Base-by-base conservation (phyloP, 2,888 invertebrate species). In the Lutraria lutraria region DNA sequence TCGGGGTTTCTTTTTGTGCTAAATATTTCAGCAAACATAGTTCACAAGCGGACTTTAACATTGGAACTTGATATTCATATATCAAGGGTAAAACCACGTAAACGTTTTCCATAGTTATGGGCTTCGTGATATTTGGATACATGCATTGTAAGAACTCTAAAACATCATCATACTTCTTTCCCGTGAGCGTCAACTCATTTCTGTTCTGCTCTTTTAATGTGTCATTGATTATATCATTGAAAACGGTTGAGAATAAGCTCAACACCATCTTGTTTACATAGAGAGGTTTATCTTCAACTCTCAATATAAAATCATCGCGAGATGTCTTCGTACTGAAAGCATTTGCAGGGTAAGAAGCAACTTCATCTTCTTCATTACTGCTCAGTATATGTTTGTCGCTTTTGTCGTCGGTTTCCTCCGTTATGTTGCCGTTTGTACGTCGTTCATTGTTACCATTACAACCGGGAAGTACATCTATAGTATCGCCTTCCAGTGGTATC, bases 71-170 rank as follows among this genome's bases (percentile, higher is more conserved):
- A n/a, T 83, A 83, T 68, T 83, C 83, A 25, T 83, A 52, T 4
- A 68, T 68, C 8, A 83, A 21, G 0, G 83, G 83, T 43, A 83
- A n/a, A n/a, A 83, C 63, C 68, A 15, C 43, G 25, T 43, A 21
- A n/a, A 83, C 68, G n/a, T 83, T 68, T 13, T 68, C 19, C 0
- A n/a, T 56, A 19, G 83, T 63, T 16, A 83, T 19, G 34, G 13
- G 21, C 31, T 29, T 60, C n/a, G 15, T 63, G 0, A 83, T 68
- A 21, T 43, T 15, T 3, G 96, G 96, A 88, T 96, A 96, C 80
- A 96, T 94, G 87, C 96, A 96, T 80, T 96, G 94, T 34, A 96
- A 93, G 31, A 96, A 91, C 79, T 96, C 96, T 13, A 95, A 83
- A 83, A 96, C 96, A 83, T 96, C 96, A 53, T 95, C 94, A 68